phyloP scores from a whole-genome alignment of 2,888 invertebrate genomes.

The Athalia cordata region DNA sequence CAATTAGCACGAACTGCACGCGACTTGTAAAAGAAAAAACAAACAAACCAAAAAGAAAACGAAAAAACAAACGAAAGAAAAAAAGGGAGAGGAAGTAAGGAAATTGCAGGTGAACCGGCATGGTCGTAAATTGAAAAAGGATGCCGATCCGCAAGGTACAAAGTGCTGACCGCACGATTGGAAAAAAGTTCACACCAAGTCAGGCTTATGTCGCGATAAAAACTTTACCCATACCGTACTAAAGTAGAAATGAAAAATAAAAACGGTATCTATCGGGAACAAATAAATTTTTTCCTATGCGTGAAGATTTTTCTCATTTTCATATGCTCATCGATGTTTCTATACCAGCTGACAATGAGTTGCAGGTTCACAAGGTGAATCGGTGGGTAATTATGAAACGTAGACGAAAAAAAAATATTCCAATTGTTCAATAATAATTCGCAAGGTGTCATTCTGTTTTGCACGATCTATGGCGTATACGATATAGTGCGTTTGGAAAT shows the following conservation, averaged over 20 bases:
- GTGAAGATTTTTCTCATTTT: no score
- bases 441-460: no score
- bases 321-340: no score
- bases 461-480: no score
- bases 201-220: neutral
- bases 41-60: neutral
- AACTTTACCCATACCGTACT: no score
- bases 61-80: neutral
- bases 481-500: no score
- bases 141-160: neutral
- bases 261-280: neutral
- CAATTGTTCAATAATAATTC: no score
- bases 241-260: no score
- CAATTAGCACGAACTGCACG: slow-evolving; percentile 45
- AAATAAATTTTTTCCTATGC: neutral
- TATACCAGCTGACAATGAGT: no score
- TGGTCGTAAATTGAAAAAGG: no score
- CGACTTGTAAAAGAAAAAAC: slow-evolving; percentile 29
- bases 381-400: neutral
- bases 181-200: slow-evolving; percentile 1
- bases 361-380: neutral
- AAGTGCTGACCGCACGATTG: neutral
- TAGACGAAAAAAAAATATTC: no score
- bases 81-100: neutral
- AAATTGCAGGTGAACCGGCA: neutral